Evolutionary conservation across 2,888 invertebrate species (phyloP), one percentile per base, ranked within the genome.

Genomic region (Crossocerus cetratus): DNA sequence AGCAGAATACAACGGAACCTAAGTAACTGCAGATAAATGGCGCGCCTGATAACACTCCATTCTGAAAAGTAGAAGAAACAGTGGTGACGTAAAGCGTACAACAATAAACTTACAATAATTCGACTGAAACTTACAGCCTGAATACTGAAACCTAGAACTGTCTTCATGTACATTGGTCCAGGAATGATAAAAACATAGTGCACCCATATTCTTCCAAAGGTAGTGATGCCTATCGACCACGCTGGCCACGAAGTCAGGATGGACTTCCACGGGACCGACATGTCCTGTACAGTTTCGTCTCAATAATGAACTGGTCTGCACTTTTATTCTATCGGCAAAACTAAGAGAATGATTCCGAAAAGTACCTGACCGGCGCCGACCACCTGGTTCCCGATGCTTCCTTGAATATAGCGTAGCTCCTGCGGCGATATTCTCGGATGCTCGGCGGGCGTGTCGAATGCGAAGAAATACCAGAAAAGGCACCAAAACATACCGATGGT

Each of bases 121-220:
- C 21, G 45, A 2, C 2, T 8, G 55, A 59, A 55, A 81, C 88
- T 79, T 81, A 92, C 93, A 87, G 93, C 92, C 88, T 94, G 93
- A 84, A 94, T 94, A 80, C 93, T 92, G 86, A 94, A 94, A 23
- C 93, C 93, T 16, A 94, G 90, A 69, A 94, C 93, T 68, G 93
- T 92, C 87, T 94, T 94, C 93, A 94, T 94, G 85, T 94, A 95
- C 84, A 92, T 92, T 20, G 94, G 94, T 13, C 94, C 94, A 59
- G 93, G 92, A 82, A 94, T 93, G 86, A 95, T 94, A 86, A 94
- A 94, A 22, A 93, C 93, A 85, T 95, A 95, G 86, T 94, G 94
- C 3, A 94, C 93, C 94, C 94, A 95, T 85, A 95, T 94, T 62
- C 94, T 91, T n/a, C 94, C 94, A 83, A 94, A 95, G 0, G 94